phyloP scores from a whole-genome alignment of 2,888 invertebrate species.

The Machimus atricapillus region DNA sequence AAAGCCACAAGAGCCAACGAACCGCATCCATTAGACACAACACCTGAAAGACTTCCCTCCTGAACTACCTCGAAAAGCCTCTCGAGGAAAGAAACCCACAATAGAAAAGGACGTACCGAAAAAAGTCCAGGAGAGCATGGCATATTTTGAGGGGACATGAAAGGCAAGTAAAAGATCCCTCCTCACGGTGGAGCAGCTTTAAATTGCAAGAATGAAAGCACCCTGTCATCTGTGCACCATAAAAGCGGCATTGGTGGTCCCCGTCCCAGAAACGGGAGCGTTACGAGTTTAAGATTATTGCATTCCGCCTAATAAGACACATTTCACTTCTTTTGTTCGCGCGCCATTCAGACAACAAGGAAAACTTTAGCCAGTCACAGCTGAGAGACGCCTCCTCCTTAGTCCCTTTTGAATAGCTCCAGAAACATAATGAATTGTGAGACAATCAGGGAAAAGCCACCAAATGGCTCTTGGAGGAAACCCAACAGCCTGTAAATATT shows the following conservation, averaged over 20 bases:
- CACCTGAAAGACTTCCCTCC: not conserved
- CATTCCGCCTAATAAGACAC: slow-evolving; percentile 26
- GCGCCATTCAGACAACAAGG: not conserved
- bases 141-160: not conserved
- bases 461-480: slow-evolving; percentile 26
- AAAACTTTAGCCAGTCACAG: slow-evolving; percentile 20
- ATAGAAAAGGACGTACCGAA: not conserved
- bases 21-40: not conserved
- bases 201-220: slow-evolving; percentile 18
- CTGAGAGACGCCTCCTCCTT: not conserved
- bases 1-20: not conserved
- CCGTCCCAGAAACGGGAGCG: not conserved
- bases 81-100: not conserved
- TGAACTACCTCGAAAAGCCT: not conserved
- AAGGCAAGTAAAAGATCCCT: not conserved
- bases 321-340: slow-evolving; percentile 28
- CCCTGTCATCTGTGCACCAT: slow-evolving; percentile 1
- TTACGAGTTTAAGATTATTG: slow-evolving; percentile 23
- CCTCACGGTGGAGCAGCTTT: not conserved
- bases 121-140: not conserved
- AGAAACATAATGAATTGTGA: slow-evolving; percentile 29
- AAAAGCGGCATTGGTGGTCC: not conserved
- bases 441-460: slow-evolving; percentile 31
- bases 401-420: slow-evolving; percentile 2
- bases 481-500: slow-evolving; percentile 35